Evolutionary conservation across 2,113 vertebrate species (phyloP).

Genomic region (Neogobius melanostomus): DNA sequence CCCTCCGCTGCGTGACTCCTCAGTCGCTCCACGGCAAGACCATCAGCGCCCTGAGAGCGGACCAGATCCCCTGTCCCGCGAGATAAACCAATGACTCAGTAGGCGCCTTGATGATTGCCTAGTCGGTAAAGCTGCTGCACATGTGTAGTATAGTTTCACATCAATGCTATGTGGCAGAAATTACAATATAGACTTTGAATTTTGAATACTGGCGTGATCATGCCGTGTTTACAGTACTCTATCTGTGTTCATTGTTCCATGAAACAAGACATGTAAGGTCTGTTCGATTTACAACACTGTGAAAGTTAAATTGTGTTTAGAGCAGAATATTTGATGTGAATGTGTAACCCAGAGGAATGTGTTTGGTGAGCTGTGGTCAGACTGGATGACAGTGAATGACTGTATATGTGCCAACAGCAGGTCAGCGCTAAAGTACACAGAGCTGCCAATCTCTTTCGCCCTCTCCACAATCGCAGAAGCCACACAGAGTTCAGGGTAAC

Average conservation of each 20-base stretch:
- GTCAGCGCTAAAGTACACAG: not conserved
- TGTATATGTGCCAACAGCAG: not conserved
- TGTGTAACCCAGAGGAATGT: not conserved
- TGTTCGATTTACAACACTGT: too few relatives aligned
- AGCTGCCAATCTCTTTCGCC: not conserved
- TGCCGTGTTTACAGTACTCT: too few relatives aligned
- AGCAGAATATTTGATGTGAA: not conserved
- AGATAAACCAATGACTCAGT: slow-evolving; percentile 21
- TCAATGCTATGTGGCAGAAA: too few relatives aligned
- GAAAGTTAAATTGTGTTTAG: not conserved
- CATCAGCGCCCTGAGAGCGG: slow-evolving; percentile 55
- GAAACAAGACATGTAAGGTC: too few relatives aligned
- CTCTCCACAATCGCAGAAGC: not conserved
- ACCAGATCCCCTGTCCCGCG: slow-evolving; percentile 52
- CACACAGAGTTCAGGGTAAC: not conserved
- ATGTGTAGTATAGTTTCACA: too few relatives aligned
- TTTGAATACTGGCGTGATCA: too few relatives aligned
- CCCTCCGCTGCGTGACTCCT: slow-evolving; percentile 64
- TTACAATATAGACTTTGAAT: too few relatives aligned
- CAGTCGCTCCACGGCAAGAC: slow-evolving; percentile 56
- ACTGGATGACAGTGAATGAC: not conserved
- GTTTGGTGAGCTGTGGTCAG: not conserved
- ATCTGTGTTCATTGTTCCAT: too few relatives aligned
- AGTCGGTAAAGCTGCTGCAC: too few relatives aligned
- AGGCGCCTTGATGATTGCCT: not conserved